Base-by-base conservation (phyloP, 2,113 vertebrate species). In the Actenoides hombroni region DNA sequence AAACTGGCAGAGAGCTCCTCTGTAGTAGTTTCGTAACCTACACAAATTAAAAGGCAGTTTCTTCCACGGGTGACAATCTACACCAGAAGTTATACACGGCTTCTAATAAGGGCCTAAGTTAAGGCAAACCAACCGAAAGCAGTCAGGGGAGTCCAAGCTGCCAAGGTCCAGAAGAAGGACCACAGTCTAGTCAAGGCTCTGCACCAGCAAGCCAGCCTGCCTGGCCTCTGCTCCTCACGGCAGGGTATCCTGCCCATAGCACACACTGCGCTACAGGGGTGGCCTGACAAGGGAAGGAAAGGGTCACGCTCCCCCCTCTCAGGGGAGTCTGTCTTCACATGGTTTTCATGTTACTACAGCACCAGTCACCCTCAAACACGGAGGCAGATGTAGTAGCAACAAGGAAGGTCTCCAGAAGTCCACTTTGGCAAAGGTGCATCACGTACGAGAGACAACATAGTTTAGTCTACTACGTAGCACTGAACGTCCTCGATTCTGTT, bases 391-490 rank as follows among this genome's bases (percentile, higher is more conserved):
- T 4, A 29, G n/a, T 0, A 17, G 65, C 20, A 1, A 25, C 28
- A 73, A 39, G 11, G 9, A 35, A 39, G 35, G 26, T 61, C 63
- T 57, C 9, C 26, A 42, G 23, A 26, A 56, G 9, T 1, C 5
- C 39, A 4, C 33, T 44, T 7, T 1, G 5, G 25, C 26, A 31
- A n/a, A 82, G 33, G 7, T 7, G 5, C 12, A 18, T 0, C 9
- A 8, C 0, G 1, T 2, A 28, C 26, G 1, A 9, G 37, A 33
- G 8, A 39, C 13, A 75, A 4, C 21, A 1, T 0, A 5, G 18
- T 0, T 40, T 13, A 10, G 19, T 1, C 40, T 16, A 3, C 9
- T 7, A 0, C 3, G 9, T 0, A 33, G 21, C 23, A 3, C 39
- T 24, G 3, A 8, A 0, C 37, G 12, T 13, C 5, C 6, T 1